Percentiles rank a stretch among this genome's conserved stretches.
phyloP scores from a whole-genome alignment of 2,113 vertebrate species.

The Stegastes partitus region DNA sequence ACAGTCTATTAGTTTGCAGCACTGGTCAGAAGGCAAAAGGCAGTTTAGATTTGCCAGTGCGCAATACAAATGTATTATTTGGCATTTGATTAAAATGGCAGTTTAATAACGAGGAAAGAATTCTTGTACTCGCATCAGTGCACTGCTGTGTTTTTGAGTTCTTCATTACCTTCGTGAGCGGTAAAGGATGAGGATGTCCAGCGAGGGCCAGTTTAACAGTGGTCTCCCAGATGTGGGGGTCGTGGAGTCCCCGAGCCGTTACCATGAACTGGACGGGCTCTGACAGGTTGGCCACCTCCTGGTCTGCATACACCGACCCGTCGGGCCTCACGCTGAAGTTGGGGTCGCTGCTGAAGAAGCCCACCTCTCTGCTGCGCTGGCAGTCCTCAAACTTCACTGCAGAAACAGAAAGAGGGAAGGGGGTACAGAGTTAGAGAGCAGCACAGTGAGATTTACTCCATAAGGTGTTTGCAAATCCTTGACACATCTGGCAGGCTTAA shows the following conservation, averaged over 20 bases:
- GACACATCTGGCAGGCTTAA: constrained; percentile 73
- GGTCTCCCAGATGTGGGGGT: constrained; percentile 88
- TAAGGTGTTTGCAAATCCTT: constrained; percentile 63
- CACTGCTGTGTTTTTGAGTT: not conserved
- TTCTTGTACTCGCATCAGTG: too few species aligned
- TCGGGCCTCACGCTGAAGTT: constrained; percentile 90
- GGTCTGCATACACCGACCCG: constrained; percentile 88
- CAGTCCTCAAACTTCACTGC: constrained; percentile 94
- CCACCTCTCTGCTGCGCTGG: constrained; percentile 84
- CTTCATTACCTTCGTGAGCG: constrained; percentile 78
- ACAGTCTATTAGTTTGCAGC: not conserved
- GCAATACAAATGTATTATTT: not conserved
- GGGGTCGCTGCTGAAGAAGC: constrained; percentile 90
- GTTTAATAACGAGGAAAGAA: not conserved
- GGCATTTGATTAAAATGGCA: not conserved
- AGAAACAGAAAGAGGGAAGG: constrained; percentile 58
- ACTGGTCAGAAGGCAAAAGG: not conserved
- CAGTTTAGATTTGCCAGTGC: not conserved
- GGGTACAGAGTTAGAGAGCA: constrained; percentile 44
- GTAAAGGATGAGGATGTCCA: constrained; percentile 83
- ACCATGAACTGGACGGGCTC: constrained; percentile 90
- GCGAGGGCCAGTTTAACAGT: constrained; percentile 89
- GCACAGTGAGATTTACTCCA: constrained; percentile 55
- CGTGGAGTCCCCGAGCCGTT: constrained; percentile 85
- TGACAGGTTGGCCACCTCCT: constrained; percentile 87